Percentiles rank a stretch among this genome's conserved stretches.
These are phyloP conservation scores for Dipodomys ordii DNA, from an alignment of 2,113 vertebrate species.

Conservation along the genomic window DNA sequence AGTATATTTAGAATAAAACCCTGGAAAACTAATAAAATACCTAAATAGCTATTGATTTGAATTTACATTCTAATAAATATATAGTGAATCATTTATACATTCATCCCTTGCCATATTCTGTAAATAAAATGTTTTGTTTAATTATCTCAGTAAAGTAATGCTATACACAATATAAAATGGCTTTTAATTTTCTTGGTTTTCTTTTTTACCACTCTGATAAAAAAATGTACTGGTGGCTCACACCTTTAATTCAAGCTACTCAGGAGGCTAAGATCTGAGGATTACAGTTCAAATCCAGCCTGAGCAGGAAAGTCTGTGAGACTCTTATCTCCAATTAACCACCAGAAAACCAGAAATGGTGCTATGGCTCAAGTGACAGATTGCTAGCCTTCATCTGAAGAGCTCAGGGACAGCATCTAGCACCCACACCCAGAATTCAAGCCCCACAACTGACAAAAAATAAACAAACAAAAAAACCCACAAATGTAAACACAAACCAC, in stretches of 20 bases:
- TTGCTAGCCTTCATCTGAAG: too few relatives aligned
- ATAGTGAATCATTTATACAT: background rate
- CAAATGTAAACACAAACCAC: background rate
- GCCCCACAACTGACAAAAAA: too few relatives aligned
- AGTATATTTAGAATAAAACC: fast-evolving
- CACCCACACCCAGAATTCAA: too few relatives aligned
- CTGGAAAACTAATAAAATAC: background rate
- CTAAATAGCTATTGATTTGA: background rate
- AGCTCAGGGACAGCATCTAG: too few relatives aligned
- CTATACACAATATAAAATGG: fast-evolving
- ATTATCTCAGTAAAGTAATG: background rate
- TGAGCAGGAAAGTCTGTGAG: too few relatives aligned
- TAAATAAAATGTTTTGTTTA: background rate
- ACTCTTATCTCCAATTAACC: too few relatives aligned
- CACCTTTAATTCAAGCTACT: too few relatives aligned
- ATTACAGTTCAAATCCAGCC: too few relatives aligned
- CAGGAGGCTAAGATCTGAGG: too few relatives aligned
- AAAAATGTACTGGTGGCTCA: background rate
- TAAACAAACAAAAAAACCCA: too few relatives aligned
- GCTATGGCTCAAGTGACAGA: too few relatives aligned
- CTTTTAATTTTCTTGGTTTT: background rate
- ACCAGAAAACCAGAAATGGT: too few relatives aligned
- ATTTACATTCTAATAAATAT: background rate
- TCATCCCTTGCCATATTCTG: fast-evolving
- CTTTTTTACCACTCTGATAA: background rate